Evolutionary conservation across 2,888 invertebrate species (phyloP), one percentile per base, ranked within the genome.

Genomic region (Lithophane ornitopus): DNA sequence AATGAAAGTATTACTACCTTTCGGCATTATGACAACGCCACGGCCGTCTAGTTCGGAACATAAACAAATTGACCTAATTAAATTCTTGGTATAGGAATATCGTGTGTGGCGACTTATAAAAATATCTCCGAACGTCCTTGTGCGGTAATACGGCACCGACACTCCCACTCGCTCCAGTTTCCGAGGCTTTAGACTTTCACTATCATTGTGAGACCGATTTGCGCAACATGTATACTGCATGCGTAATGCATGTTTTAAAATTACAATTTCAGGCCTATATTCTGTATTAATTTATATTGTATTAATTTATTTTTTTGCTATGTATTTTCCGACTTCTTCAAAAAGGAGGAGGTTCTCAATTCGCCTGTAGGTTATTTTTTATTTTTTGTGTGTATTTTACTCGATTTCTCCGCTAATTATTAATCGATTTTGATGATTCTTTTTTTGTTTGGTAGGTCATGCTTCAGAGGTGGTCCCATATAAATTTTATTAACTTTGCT

Each of bases 111-210:
- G 76, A 78, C 76, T 80, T 87, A 80, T 88, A 90, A 90, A 91
- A 92, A 90, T 90, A 90, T 85, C 86, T 89, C 78, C 78, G 41
- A 90, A 91, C 94, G 96, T 95, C 96, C 96, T 96, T 96, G 95
- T 93, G 93, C 90, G 88, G 93, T 94, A 94, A 94, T 89, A 87
- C 85, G 65, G 59, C 59, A 74, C 86, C 71, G 90, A 91, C 93
- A 92, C 93, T 94, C 94, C 94, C 92, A 93, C 91, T 92, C 86
- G 95, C 93, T 94, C 94, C 94, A 95, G 94, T 94, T 95, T 93
- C 86, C 85, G 82, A 88, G 85, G 91, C 90, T 90, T 91, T 89
- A 87, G 90, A 95, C 96, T 96, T 96, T 96, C 96, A 96, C 96
- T 94, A 94, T 93, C 94, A 94, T 94, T 95, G 94, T 94, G 87